phyloP scores from a whole-genome alignment of 53 echinoderm and acorn worm genomes.

The Stichopus horrens region DNA sequence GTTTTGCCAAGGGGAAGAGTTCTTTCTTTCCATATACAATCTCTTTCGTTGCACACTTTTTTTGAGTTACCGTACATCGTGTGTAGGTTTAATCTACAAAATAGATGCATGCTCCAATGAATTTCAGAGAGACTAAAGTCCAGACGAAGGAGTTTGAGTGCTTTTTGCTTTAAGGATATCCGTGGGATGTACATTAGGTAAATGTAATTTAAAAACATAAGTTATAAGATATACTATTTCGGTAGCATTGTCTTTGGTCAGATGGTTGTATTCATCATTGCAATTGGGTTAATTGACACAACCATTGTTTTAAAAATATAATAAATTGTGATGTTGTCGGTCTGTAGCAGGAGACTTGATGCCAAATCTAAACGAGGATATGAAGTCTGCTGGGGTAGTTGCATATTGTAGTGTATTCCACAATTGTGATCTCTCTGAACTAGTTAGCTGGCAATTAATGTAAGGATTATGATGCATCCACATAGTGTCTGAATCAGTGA shows the following conservation, averaged over 20 bases:
- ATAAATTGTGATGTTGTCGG: no score
- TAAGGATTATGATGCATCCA: no score
- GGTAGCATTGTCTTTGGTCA: neutral
- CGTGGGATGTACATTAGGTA: slow-evolving; percentile 1
- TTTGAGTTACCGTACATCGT: neutral
- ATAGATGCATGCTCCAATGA: neutral
- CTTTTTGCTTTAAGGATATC: neutral
- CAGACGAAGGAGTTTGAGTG: neutral
- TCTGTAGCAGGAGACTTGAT: no score
- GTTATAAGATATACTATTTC: neutral
- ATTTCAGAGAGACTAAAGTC: neutral
- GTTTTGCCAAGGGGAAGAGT: neutral
- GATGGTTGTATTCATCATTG: neutral
- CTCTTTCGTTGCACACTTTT: neutral
- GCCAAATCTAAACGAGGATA: no score
- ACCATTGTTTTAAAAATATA: no score
- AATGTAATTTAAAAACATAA: slow-evolving; percentile 4
- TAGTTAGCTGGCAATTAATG: no score
- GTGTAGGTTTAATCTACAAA: neutral
- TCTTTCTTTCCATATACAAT: neutral
- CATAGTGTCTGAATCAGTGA: no score
- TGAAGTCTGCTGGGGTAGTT: no score
- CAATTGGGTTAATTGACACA: no score
- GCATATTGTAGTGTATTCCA: no score
- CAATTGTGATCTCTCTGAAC: no score